These are phyloP conservation scores for Enteromius argenteus DNA, from an alignment of 2,797 vertebrate genomes.

Conservation along the genomic window DNA sequence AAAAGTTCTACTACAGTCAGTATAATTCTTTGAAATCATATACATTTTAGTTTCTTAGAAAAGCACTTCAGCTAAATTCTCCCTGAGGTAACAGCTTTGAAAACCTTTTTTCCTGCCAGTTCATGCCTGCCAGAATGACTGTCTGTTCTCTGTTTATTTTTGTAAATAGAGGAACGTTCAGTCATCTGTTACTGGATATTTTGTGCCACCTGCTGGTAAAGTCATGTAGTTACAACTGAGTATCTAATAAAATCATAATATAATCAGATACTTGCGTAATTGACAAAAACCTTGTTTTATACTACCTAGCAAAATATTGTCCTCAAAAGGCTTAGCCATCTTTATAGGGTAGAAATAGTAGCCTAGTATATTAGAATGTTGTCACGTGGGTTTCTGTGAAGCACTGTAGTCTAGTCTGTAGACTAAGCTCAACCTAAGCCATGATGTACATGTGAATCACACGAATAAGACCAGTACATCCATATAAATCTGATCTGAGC, in stretches of 20 bases:
- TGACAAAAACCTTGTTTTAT: not conserved
- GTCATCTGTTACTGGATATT: not conserved
- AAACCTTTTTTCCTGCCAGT: not conserved
- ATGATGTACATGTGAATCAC: not conserved
- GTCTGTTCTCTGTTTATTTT: slow-evolving; percentile 31
- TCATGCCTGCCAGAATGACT: slow-evolving; percentile 20
- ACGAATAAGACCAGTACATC: slow-evolving; percentile 3
- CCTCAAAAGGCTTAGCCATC: not conserved
- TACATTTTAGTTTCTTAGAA: slow-evolving; percentile 2
- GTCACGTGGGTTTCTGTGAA: not conserved
- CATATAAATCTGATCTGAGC: slow-evolving; percentile 10
- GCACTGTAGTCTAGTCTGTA: not conserved
- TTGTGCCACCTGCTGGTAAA: slow-evolving; percentile 25
- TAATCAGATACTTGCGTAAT: not conserved
- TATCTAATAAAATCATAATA: not conserved
- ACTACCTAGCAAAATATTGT: not conserved
- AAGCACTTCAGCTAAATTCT: not conserved
- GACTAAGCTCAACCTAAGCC: not conserved
- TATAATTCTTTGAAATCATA: not conserved
- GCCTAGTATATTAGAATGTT: not conserved
- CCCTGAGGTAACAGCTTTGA: not conserved
- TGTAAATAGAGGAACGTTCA: not conserved
- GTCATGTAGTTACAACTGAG: not conserved
- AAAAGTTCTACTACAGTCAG: not conserved
- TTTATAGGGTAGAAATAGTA: not conserved